These are phyloP conservation scores for Rhinoraja longicauda DNA, from an alignment of 2,797 vertebrate genomes.

Conservation along the genomic window DNA sequence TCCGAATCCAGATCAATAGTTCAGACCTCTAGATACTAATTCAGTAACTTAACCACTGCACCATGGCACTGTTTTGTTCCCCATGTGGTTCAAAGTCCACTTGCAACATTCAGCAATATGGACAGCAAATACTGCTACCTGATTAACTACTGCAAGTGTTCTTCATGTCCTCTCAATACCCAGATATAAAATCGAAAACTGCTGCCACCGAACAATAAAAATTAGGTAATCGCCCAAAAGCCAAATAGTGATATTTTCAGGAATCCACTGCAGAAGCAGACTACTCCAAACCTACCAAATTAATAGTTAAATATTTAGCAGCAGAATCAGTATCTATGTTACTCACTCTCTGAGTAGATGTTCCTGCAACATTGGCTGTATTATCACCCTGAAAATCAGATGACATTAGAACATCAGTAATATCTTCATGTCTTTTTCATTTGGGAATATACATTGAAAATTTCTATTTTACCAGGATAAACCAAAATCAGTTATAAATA, in stretches of 20 bases:
- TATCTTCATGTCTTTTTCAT: neutral
- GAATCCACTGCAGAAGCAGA: neutral
- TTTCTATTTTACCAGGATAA: neutral
- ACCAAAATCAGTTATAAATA: conserved; percentile 48
- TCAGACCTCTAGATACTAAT: too few species aligned
- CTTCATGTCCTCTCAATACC: neutral
- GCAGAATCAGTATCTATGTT: conserved; percentile 44
- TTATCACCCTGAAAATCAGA: conserved; percentile 4
- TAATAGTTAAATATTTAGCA: neutral
- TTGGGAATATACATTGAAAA: neutral
- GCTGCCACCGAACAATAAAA: neutral
- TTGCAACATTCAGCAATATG: neutral
- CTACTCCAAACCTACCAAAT: neutral
- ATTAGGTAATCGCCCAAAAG: neutral
- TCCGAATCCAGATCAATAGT: too few species aligned
- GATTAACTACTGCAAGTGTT: neutral
- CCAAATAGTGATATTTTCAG: too few species aligned
- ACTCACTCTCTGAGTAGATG: conserved; percentile 60
- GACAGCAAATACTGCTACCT: neutral
- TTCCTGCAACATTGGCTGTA: conserved; percentile 55
- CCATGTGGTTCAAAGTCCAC: neutral
- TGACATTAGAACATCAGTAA: neutral
- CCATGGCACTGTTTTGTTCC: neutral
- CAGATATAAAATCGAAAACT: neutral
- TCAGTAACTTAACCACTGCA: too few species aligned